Percentiles rank a stretch among this genome's conserved stretches.
phyloP scores from a whole-genome alignment of 2,113 vertebrate species.

The zebrafish (Danio rerio) region DNA sequence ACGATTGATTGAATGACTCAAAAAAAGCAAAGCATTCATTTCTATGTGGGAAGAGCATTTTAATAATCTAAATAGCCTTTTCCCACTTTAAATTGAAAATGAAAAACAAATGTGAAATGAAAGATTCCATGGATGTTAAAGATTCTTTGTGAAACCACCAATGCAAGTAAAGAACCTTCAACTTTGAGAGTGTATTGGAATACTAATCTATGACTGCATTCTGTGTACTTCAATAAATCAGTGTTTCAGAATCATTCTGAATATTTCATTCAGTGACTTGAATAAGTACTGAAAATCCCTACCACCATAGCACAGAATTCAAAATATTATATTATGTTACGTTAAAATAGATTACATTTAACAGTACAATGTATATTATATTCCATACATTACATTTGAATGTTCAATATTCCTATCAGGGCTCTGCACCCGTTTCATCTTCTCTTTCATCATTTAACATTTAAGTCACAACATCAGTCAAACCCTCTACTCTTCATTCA shows the following conservation, averaged over 20 bases:
- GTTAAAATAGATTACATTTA: neutral
- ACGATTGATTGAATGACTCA: neutral
- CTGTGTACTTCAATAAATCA: neutral
- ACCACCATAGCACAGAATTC: neutral
- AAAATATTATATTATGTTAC: neutral
- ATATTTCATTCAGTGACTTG: neutral
- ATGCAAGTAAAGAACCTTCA: too few relatives aligned
- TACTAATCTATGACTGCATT: neutral
- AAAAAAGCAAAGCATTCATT: too few relatives aligned
- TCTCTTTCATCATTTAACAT: constrained; percentile 28
- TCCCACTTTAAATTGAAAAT: too few relatives aligned
- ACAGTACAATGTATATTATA: too few relatives aligned
- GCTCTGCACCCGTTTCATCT: constrained; percentile 9
- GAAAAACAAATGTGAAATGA: too few relatives aligned
- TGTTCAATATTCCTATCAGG: neutral
- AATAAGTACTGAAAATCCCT: neutral
- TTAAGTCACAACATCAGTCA: constrained; percentile 4
- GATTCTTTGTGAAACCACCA: too few relatives aligned
- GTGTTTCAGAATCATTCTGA: neutral
- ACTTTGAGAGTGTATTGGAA: too few relatives aligned
- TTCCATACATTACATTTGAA: neutral
- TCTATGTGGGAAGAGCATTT: too few relatives aligned
- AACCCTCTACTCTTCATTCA: constrained; percentile 22
- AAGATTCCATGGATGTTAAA: too few relatives aligned
- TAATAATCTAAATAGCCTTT: too few relatives aligned